Base-by-base conservation (phyloP, 2,113 vertebrate species). In the Strigops habroptila region DNA sequence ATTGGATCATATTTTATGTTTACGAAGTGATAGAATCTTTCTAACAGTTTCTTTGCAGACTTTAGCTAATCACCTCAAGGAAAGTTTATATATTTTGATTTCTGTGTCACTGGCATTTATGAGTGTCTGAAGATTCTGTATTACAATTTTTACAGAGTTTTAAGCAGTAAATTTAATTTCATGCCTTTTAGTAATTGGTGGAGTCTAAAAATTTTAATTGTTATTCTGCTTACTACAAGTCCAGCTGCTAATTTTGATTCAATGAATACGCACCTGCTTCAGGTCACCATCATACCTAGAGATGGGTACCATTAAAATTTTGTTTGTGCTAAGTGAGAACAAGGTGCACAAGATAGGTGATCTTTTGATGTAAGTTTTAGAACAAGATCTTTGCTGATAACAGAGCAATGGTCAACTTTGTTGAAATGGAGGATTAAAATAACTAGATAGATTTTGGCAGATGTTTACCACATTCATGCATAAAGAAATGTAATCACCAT, bases 391-490 rank as follows among this genome's bases (percentile, higher is more conserved):
- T 41, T 88, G 81, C 91, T 94, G 83, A 91, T 95, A 75, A 95
- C 59, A 86, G 86, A 97, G 83, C 96, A 97, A 97, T 95, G 96
- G 94, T 95, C 90, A 96, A 10, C 75, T 94, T 88, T 79, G 60
- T 65, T 68, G 65, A 82, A 88, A 80, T 24, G 60, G 68, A 88
- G 75, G 91, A 77, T 90, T 93, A 91, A 94, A 97, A 95, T 90
- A 97, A 82, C 88, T 84, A 59, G 91, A 79, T 83, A 88, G 52
- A 86, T 93, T 96, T 95, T 89, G 86, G 91, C 94, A 97, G 96
- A 94, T 96, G 93, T 93, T 96, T 60, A 30, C 74, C 91, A 68
- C 23, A 25, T 79, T 70, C 37, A 23, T 90, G 85, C 87, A 92
- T 93, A 91, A 92, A 92, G 76, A 95, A 87, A 52, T 21, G 5